A percentile compares a stretch with the other conserved stretches of the same genome.
These are phyloP conservation scores for Epinephelus moara DNA, from an alignment of 2,113 vertebrate genomes.

Conservation along the genomic window DNA sequence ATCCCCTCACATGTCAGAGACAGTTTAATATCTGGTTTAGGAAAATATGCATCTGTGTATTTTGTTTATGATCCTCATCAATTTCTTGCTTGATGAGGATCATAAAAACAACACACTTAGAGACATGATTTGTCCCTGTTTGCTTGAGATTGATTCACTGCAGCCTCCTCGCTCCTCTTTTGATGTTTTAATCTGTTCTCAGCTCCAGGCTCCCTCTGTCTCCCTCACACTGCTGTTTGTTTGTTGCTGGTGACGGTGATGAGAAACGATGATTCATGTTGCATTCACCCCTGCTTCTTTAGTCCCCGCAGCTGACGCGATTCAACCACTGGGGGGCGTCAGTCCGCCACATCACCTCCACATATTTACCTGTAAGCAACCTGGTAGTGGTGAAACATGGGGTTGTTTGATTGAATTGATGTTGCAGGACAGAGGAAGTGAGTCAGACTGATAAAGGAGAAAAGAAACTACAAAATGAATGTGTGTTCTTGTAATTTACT, in stretches of 20 bases:
- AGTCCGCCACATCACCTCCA: background rate
- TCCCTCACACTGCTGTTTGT: background rate
- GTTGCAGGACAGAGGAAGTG: too few species aligned
- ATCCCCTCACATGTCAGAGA: background rate
- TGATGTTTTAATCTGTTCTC: slow-evolving; percentile 21
- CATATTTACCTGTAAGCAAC: background rate
- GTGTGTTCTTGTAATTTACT: background rate
- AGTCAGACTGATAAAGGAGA: background rate
- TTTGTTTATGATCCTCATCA: background rate
- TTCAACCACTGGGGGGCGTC: slow-evolving; percentile 41
- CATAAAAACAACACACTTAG: background rate
- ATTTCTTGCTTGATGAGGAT: background rate
- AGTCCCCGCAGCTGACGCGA: background rate
- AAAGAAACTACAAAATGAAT: background rate
- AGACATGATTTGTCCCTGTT: background rate
- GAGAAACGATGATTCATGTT: slow-evolving; percentile 34
- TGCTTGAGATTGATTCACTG: background rate
- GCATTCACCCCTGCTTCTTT: background rate
- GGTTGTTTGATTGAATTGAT: background rate
- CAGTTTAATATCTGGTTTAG: background rate
- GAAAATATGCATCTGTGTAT: background rate
- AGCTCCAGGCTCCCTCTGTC: background rate
- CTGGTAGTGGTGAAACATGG: background rate
- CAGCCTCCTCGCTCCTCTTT: slow-evolving; percentile 3
- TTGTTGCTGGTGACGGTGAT: background rate